Evolutionary conservation across 2,888 invertebrate species (phyloP).

Genomic region (Coelinius sp.): DNA sequence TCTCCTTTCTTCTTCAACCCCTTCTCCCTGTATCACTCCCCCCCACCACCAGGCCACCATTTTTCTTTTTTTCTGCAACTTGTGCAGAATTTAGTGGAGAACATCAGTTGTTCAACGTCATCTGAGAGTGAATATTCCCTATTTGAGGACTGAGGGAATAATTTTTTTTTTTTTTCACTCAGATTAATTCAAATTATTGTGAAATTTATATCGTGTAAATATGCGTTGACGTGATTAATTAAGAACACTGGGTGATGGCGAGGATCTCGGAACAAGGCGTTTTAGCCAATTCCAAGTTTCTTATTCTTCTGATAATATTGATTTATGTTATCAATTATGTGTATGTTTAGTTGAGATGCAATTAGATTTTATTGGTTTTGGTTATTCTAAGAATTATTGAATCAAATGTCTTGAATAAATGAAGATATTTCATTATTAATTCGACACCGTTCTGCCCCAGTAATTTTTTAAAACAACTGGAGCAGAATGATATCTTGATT

Average conservation of each 20-base stretch:
- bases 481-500: too few species aligned
- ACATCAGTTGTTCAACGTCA: constrained; percentile 62
- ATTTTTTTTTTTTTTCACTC: not conserved
- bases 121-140: constrained; percentile 47
- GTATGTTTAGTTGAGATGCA: constrained; percentile 57
- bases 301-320: constrained; percentile 28
- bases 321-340: constrained; percentile 51
- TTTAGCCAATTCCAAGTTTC: constrained; percentile 27
- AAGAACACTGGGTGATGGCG: constrained; percentile 22
- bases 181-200: not conserved
- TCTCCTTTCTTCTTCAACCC: constrained; percentile 25
- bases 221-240: constrained; percentile 19
- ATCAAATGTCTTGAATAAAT: too few species aligned
- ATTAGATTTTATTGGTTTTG: not conserved
- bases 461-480: too few species aligned
- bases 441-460: too few species aligned
- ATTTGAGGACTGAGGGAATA: not conserved
- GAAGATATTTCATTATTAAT: too few species aligned
- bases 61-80: constrained; percentile 62
- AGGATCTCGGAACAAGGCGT: constrained; percentile 12
- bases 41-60: constrained; percentile 31
- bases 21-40: constrained; percentile 39
- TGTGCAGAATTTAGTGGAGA: constrained; percentile 67
- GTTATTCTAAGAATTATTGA: constrained; percentile 9
- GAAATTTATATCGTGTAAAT: not conserved